A percentile compares a stretch with the other conserved stretches of the same genome.
phyloP scores from a whole-genome alignment of 2,113 vertebrate genomes.

The Fulica atra region DNA sequence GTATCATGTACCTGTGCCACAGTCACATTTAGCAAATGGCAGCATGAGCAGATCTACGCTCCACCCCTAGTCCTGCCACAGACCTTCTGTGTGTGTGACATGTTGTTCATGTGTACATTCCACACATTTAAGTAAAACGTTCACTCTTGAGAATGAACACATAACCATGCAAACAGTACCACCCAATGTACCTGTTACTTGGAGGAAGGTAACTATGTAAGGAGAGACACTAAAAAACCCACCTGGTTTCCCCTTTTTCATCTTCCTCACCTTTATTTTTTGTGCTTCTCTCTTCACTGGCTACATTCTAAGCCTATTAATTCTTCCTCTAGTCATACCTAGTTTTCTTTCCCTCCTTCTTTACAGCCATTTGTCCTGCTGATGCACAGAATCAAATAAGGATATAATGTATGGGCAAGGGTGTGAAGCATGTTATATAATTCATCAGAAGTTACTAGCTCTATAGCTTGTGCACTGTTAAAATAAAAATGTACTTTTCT shows the following conservation, averaged over 20 bases:
- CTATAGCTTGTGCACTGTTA: not conserved
- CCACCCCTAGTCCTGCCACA: not conserved
- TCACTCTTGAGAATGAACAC: not conserved
- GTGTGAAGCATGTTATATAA: not conserved
- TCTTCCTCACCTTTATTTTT: not conserved
- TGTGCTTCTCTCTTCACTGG: not conserved
- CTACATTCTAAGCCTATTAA: not conserved
- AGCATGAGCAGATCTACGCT: not conserved
- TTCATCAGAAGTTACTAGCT: not conserved
- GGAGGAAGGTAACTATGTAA: not conserved
- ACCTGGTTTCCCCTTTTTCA: not conserved
- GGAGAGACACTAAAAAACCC: not conserved
- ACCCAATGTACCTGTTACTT: not conserved
- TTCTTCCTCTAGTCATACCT: not conserved
- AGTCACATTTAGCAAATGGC: not conserved
- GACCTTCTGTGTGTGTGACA: not conserved
- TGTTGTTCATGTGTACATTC: not conserved
- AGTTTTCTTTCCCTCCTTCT: not conserved
- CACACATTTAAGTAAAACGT: not conserved
- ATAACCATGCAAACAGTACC: not conserved
- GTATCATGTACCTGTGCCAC: not conserved
- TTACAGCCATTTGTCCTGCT: not conserved
- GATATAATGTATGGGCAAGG: not conserved
- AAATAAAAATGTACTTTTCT: not conserved
- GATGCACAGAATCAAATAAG: not conserved